phyloP scores from a whole-genome alignment of 92 coral and sea anemone species.

The Paramuricea clavata region DNA sequence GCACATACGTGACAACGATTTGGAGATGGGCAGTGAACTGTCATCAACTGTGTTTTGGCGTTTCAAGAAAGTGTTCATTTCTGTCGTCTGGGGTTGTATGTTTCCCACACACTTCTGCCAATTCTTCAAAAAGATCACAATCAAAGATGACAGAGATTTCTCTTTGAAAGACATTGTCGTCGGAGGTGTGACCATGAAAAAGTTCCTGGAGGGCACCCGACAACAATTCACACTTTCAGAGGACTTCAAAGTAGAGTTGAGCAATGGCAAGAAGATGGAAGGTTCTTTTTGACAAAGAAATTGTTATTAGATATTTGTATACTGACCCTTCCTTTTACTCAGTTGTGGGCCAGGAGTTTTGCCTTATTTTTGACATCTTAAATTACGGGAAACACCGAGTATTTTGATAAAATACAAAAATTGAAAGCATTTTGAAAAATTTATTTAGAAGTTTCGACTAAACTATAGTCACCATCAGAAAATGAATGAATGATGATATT shows the following conservation, averaged over 20 bases:
- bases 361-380: constrained; percentile 23
- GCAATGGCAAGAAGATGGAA: constrained; percentile 22
- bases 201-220: constrained; percentile 18
- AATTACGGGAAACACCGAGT: too few relatives aligned
- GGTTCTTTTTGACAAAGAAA: constrained; percentile 9
- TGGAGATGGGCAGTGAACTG: background rate
- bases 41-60: constrained; percentile 17
- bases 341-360: constrained; percentile 21
- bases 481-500: too few relatives aligned
- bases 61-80: background rate
- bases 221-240: constrained; percentile 20
- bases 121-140: constrained; percentile 26
- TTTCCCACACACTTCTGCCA: background rate
- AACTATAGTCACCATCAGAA: too few relatives aligned
- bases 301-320: constrained; percentile 11
- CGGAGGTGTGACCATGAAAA: constrained; percentile 14
- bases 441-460: too few relatives aligned
- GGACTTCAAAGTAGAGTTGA: constrained; percentile 17
- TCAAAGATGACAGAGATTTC: constrained; percentile 11
- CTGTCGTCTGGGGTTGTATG: background rate
- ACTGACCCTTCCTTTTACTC: constrained; percentile 29
- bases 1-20: background rate
- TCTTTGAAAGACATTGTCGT: constrained; percentile 8
- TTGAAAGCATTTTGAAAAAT: too few relatives aligned
- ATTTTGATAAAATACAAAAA: too few relatives aligned